Base-by-base conservation (phyloP, 2,797 vertebrate genomes). In the Cryptoblepharus egeriae region DNA sequence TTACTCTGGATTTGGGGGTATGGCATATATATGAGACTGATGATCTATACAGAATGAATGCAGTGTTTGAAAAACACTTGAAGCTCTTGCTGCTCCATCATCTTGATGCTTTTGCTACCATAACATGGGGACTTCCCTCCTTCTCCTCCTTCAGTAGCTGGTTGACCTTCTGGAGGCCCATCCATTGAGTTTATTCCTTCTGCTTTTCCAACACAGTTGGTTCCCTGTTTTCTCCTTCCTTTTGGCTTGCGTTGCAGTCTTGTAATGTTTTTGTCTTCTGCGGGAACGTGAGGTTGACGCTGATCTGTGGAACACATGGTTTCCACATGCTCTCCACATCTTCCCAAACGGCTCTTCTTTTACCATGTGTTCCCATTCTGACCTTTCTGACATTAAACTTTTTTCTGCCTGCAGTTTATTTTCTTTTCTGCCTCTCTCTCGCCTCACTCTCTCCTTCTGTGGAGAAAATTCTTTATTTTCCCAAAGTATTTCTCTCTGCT, bases 251-350 rank as follows among this genome's bases (percentile, higher is more conserved):
- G 45, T 74, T 78, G 63, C 30, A 64, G 81, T 77, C 80, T 84
- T 3, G 0, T 85, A 81, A 81, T 82, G 55, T 88, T 73, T 89
- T 88, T 90, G 90, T 85, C 85, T 88, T 52, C 69, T 45, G 30
- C 75, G 65, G 58, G 75, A 88, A 83, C 80, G 82, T 79, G 79
- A 85, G 39, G 81, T 80, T 88, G 32, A 82, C 30, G 22, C 68
- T 37, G 55, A 61, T 26, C 18, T 57, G 73, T 22, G 32, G 76
- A 85, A 87, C 90, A 90, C 42, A 26, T 91, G 89, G 83, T 76
- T 90, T 88, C 91, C 92, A 92, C 63, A 70, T 93, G 91, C 86
- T 84, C 67, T 80, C 68, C 77, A 77, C 45, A 30, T 79, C 73
- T 80, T 77, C 72, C 60, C 55, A 77, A 26, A 0, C 60, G 24